A percentile compares a stretch with the other conserved stretches of the same genome.
Evolutionary conservation across 2,888 invertebrate genomes (phyloP).

Genomic region (Epinotia nisella): DNA sequence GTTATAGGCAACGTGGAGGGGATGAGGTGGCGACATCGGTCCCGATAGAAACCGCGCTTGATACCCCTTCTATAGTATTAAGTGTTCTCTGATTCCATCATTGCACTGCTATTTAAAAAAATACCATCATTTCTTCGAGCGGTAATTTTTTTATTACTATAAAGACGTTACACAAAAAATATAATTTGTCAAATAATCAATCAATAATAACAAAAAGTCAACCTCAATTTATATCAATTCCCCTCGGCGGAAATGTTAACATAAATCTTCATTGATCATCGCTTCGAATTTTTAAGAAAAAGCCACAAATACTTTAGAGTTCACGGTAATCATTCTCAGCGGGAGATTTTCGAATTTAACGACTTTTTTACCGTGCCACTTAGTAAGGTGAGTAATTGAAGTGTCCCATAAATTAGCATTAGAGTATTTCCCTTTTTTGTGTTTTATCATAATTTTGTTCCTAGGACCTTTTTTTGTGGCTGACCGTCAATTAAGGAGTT

Average conservation of each 20-base stretch:
- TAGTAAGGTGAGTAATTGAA: slow-evolving; percentile 32
- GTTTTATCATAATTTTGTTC: slow-evolving; percentile 31
- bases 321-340: slow-evolving; percentile 24
- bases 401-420: slow-evolving; percentile 36
- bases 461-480: slow-evolving; percentile 5
- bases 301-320: slow-evolving; percentile 5
- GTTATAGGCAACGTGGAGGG: too few species aligned
- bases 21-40: too few species aligned
- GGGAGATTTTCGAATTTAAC: slow-evolving; percentile 32
- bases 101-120: too few species aligned
- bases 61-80: too few species aligned
- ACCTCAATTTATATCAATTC: slow-evolving; percentile 39
- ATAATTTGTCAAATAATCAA: slow-evolving; percentile 8
- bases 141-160: not conserved
- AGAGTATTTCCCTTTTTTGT: slow-evolving; percentile 27
- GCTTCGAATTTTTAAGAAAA: slow-evolving; percentile 28
- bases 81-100: too few species aligned
- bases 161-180: not conserved
- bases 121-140: not conserved
- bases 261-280: slow-evolving; percentile 30
- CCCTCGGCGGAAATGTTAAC: slow-evolving; percentile 6
- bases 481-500: slow-evolving; percentile 11
- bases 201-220: slow-evolving; percentile 29
- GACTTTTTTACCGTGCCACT: slow-evolving; percentile 36
- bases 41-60: too few species aligned